Evolutionary conservation across 2,113 vertebrate genomes (phyloP).

Genomic region (Microcebus murinus): DNA sequence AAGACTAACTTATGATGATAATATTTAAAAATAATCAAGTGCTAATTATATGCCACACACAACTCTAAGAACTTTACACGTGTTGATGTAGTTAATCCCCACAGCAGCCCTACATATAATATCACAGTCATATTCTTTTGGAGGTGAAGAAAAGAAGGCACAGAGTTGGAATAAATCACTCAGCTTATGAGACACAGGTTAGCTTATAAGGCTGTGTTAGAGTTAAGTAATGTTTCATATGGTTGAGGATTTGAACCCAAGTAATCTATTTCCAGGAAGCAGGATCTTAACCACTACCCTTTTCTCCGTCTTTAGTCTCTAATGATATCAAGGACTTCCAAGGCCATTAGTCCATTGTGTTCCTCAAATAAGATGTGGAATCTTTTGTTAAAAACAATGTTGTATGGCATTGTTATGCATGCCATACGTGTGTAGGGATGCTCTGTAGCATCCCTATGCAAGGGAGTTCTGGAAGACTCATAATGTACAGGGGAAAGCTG

Average conservation of each 20-base stretch:
- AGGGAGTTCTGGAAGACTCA: background rate
- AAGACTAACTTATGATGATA: background rate
- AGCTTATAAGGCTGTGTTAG: background rate
- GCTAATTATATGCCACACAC: background rate
- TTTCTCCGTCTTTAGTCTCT: background rate
- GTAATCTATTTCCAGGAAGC: background rate
- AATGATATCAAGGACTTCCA: background rate
- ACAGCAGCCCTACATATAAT: background rate
- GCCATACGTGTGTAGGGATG: no score
- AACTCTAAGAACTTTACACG: background rate
- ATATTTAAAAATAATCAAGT: background rate
- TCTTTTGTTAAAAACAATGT: background rate
- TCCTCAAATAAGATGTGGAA: background rate
- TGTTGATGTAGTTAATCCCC: background rate
- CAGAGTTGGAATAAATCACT: background rate
- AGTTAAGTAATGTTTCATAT: background rate
- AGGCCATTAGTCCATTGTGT: background rate
- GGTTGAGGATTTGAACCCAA: background rate
- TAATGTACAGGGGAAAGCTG: background rate
- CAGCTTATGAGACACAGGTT: background rate
- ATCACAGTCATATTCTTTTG: background rate
- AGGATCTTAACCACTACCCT: background rate
- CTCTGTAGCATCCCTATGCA: background rate
- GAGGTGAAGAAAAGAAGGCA: background rate
- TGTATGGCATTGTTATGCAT: background rate